These are phyloP conservation scores for Jaculus jaculus DNA, from an alignment of 2,113 vertebrate genomes.

Conservation along the genomic window DNA sequence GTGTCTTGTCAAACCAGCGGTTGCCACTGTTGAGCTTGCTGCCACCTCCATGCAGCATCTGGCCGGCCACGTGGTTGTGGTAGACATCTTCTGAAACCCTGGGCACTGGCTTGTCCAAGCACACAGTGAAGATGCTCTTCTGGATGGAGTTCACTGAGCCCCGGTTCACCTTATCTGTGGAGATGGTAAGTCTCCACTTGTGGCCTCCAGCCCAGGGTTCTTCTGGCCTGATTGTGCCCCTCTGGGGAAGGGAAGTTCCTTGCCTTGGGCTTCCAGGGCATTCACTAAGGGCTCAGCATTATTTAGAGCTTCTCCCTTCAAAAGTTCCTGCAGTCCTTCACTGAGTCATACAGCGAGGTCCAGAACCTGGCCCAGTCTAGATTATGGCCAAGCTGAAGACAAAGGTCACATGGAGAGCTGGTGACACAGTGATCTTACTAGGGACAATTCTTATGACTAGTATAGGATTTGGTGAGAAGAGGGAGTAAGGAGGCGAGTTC, in stretches of 20 bases:
- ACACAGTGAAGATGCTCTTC: slow-evolving; percentile 96
- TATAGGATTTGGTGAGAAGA: not conserved
- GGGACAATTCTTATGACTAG: not conserved
- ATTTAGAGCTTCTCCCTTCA: not conserved
- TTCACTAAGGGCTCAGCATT: accelerated
- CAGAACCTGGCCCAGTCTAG: not conserved
- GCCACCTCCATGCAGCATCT: slow-evolving; percentile 97
- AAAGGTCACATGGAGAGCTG: not conserved
- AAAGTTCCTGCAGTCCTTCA: not conserved
- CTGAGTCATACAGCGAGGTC: not conserved
- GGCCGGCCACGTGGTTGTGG: slow-evolving; percentile 90
- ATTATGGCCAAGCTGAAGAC: not conserved
- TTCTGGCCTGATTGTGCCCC: too few species aligned
- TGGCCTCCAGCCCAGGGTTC: not conserved
- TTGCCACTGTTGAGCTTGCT: slow-evolving; percentile 95
- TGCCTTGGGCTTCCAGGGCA: not conserved
- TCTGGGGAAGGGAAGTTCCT: not conserved
- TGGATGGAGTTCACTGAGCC: slow-evolving; percentile 95
- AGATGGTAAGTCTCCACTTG: accelerated
- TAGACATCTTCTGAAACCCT: slow-evolving; percentile 91
- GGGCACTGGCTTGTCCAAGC: slow-evolving; percentile 92
- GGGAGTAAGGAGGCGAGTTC: not conserved
- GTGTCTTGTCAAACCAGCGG: slow-evolving; percentile 98
- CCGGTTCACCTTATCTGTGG: slow-evolving; percentile 95
- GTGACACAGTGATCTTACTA: accelerated